phyloP scores from a whole-genome alignment of 1,140 invertebrate genomes.

The Samia ricini region DNA sequence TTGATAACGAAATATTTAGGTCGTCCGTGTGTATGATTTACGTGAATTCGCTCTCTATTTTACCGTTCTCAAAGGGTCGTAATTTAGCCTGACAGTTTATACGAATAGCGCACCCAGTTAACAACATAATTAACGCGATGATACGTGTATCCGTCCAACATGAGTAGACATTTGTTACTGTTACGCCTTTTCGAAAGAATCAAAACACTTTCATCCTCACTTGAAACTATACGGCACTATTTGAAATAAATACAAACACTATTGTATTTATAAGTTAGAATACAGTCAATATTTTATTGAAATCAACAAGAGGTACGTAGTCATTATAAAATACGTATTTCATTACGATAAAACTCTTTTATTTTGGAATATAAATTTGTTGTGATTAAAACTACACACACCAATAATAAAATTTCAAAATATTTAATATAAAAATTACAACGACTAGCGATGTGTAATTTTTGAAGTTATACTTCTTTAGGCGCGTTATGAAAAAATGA shows the following conservation, averaged over 20 bases:
- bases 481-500: too few species aligned
- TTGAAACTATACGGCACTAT: not conserved
- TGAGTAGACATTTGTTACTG: constrained; percentile 48
- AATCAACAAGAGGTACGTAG: too few species aligned
- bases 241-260: not conserved
- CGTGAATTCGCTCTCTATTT: constrained; percentile 20
- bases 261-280: too few species aligned
- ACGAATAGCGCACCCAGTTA: constrained; percentile 50
- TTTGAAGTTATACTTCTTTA: too few species aligned
- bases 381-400: too few species aligned
- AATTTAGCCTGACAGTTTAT: constrained; percentile 36
- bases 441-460: too few species aligned
- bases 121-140: constrained; percentile 42
- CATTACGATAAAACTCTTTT: too few species aligned
- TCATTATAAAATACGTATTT: too few species aligned
- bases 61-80: constrained; percentile 15
- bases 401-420: too few species aligned
- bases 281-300: too few species aligned
- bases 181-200: constrained; percentile 28
- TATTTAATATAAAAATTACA: too few species aligned
- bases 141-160: constrained; percentile 52
- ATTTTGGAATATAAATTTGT: too few species aligned
- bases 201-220: not conserved
- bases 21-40: constrained; percentile 29
- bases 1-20: constrained; percentile 28